Conservation (phyloP, 2,113 vertebrate genomes). For the Fukomys damarensis region DNA sequence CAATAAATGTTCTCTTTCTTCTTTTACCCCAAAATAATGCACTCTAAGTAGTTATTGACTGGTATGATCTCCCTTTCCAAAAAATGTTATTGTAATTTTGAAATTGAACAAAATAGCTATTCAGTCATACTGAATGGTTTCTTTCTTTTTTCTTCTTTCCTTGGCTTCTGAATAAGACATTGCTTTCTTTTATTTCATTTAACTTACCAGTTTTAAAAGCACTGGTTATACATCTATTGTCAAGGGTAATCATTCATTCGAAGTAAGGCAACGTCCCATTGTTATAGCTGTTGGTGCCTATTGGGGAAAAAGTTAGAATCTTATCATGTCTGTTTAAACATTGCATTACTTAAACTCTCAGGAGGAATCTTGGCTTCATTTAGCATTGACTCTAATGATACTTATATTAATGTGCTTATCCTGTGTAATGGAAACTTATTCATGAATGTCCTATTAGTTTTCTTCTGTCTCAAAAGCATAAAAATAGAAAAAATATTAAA, state of each 20-base stretch:
- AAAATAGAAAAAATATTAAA: conserved; percentile 11
- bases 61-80: neutral
- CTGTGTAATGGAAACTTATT: neutral
- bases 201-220: conserved; percentile 44
- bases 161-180: conserved; percentile 41
- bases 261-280: conserved; percentile 42
- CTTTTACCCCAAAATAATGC: neutral
- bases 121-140: conserved; percentile 3
- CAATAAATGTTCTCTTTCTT: neutral
- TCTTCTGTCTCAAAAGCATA: neutral
- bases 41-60: neutral
- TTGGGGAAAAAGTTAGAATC: conserved; percentile 57
- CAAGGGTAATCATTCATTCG: conserved; percentile 52
- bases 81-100: conserved; percentile 46
- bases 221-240: conserved; percentile 51
- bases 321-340: conserved; percentile 56
- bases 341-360: conserved; percentile 59
- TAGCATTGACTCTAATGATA: conserved; percentile 33
- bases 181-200: conserved; percentile 57
- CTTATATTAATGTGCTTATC: conserved; percentile 22
- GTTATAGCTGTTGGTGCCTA: conserved; percentile 55
- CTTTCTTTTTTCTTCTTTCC: conserved; percentile 45
- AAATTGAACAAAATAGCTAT: conserved; percentile 43
- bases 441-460: neutral
- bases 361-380: conserved; percentile 33